A percentile compares a stretch with the other conserved stretches of the same genome.
Conservation (phyloP, 2,797 vertebrate species). For the Schizothorax lantsangensis region DNA sequence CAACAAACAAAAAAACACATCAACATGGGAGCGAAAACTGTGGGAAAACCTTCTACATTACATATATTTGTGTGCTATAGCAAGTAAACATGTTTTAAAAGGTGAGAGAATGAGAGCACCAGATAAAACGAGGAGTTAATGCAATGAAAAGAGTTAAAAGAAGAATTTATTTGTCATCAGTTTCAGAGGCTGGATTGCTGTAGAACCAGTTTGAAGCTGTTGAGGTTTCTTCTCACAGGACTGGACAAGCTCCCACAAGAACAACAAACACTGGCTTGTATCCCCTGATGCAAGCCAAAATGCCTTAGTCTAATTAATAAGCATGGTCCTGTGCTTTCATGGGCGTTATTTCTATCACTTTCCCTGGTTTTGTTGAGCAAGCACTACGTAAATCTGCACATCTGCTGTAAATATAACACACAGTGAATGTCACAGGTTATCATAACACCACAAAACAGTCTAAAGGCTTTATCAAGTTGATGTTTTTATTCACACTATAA, state of each 20-base stretch:
- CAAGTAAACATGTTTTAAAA: not conserved
- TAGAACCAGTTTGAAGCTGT: slow-evolving; percentile 39
- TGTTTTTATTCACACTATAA: not conserved
- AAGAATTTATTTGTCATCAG: not conserved
- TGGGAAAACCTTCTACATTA: not conserved
- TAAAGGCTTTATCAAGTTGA: not conserved
- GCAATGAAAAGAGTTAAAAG: not conserved
- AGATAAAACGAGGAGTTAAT: not conserved
- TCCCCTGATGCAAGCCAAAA: not conserved
- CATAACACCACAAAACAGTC: not conserved
- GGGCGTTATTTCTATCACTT: not conserved
- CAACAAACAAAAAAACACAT: not conserved
- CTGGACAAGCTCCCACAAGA: slow-evolving; percentile 11
- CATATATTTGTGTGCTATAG: not conserved
- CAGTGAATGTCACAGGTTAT: not conserved
- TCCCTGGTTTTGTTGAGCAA: not conserved
- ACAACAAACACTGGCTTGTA: not conserved
- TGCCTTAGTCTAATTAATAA: slow-evolving; percentile 8
- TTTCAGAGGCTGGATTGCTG: slow-evolving; percentile 4
- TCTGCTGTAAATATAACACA: slow-evolving; percentile 10
- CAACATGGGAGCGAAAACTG: not conserved
- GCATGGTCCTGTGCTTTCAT: no score
- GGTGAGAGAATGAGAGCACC: not conserved
- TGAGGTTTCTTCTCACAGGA: not conserved
- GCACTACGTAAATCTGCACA: not conserved